Conservation (phyloP, 2,113 vertebrate species). For the Anarhynchus alexandrinus region DNA sequence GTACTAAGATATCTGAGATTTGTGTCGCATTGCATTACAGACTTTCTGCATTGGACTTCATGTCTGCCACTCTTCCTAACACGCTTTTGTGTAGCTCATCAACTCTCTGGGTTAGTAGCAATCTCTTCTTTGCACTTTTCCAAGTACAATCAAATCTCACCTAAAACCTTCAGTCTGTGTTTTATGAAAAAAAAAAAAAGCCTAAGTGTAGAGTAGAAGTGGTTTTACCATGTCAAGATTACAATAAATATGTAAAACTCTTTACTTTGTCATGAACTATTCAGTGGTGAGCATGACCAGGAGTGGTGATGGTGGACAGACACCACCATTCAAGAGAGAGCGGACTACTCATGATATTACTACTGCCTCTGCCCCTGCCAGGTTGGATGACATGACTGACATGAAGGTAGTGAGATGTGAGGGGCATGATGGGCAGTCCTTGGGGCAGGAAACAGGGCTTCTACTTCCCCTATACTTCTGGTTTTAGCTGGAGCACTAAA, state of each 20-base stretch:
- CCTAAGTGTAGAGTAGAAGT: neutral
- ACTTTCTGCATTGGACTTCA: neutral
- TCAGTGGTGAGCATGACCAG: neutral
- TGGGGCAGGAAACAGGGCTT: neutral
- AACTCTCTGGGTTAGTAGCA: neutral
- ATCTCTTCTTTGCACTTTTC: neutral
- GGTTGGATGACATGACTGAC: neutral
- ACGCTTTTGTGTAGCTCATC: neutral
- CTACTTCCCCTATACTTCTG: neutral
- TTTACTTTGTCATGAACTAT: neutral
- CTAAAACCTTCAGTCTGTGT: neutral
- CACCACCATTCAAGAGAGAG: neutral
- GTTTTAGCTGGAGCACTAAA: neutral
- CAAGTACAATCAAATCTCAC: neutral
- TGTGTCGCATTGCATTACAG: fast-evolving
- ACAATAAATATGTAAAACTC: neutral
- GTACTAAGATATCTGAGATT: neutral
- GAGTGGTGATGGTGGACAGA: neutral
- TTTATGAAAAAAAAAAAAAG: neutral
- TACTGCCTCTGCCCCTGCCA: neutral
- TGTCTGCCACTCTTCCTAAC: neutral
- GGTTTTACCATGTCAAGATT: neutral
- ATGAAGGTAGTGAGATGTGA: neutral
- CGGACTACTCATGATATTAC: fast-evolving
- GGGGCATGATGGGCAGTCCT: neutral